Evolutionary conservation across 2,888 invertebrate genomes (phyloP), one percentile per base, ranked within the genome.

Genomic region (Hanleya hanleyi): DNA sequence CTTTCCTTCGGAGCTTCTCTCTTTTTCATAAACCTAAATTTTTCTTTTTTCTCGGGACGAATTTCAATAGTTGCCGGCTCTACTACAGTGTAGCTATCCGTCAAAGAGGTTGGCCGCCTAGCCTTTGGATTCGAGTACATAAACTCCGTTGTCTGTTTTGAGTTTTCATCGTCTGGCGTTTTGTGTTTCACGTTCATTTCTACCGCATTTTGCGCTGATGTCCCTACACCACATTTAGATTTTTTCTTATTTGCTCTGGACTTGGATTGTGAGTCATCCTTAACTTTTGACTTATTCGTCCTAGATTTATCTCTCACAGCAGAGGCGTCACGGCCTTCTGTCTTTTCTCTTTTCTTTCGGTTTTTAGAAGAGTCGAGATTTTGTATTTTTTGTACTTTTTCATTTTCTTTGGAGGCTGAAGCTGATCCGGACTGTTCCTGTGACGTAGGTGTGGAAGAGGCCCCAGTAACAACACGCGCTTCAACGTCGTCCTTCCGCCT

Each of bases 21-120:
- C 29, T 57, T 57, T 26, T 57, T 57, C 5, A 57, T 29, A 57
- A 57, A 57, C 35, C 35, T 64, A 35, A 3, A 37, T 64, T 71
- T 67, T 37, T 61, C 67, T 66, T 71, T 77, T n/a, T 70, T 64
- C 5, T 68, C 71, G 6, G 73, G 75, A 6, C 61, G 62, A 51
- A 73, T 79, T 51, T 33, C 33, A 65, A 71, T 69, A 37, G 73
- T 72, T 15, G 68, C 36, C 0, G 74, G 69, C 4, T 77, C 47
- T 15, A 72, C 74, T 15, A 36, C 15, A 12, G 73, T 70, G 69
- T 84, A 84, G 67, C 81, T 85, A 38, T 84, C 84, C 6, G 82
- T 83, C 33, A 86, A 70, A 7, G 86, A 85, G 9, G 84, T 84
- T 1, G 86, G 86, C 15, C 86, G 75, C 29, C 83, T 73, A 6